phyloP scores from a whole-genome alignment of 1,140 invertebrate genomes.

The Aphaenogaster ashmeadi region DNA sequence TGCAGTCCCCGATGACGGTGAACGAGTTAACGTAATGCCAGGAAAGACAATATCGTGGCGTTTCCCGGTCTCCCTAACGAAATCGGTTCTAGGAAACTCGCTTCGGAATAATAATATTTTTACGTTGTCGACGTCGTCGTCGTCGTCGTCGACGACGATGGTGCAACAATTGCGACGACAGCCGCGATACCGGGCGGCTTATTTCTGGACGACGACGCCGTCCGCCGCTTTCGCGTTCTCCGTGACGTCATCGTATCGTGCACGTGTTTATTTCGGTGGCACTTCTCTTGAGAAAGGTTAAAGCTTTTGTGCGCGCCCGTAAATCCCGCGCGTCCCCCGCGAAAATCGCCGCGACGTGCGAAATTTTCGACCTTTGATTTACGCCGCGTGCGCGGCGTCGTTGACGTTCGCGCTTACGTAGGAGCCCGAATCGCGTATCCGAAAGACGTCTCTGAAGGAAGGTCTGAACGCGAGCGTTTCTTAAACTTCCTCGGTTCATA shows the following conservation, averaged over 20 bases:
- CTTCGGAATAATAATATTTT: conserved; percentile 51
- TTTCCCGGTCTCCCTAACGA: conserved; percentile 5
- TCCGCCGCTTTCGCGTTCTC: conserved; percentile 4
- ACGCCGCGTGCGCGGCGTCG: not conserved
- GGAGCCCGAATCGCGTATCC: not conserved
- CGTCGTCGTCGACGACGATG: conserved; percentile 9
- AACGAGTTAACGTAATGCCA: not conserved
- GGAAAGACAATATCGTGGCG: not conserved
- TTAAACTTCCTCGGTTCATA: not conserved
- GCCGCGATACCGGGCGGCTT: conserved; percentile 68
- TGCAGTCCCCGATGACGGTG: not conserved
- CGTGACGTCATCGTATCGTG: conserved; percentile 79
- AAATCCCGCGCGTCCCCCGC: conserved; percentile 46
- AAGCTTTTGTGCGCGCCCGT: conserved; percentile 67
- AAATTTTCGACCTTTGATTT: not conserved
- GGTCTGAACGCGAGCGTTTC: not conserved
- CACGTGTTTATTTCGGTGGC: conserved; percentile 82
- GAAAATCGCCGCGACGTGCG: not conserved
- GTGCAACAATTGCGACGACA: conserved; percentile 73
- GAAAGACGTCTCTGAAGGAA: not conserved
- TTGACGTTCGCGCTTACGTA: conserved; percentile 34
- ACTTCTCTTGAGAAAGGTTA: conserved; percentile 76
- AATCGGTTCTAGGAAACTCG: conserved; percentile 46
- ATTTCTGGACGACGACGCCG: conserved; percentile 76
- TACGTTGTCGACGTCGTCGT: conserved; percentile 22